phyloP scores from a whole-genome alignment of 2,113 vertebrate genomes.

The Thamnophis sirtalis region DNA sequence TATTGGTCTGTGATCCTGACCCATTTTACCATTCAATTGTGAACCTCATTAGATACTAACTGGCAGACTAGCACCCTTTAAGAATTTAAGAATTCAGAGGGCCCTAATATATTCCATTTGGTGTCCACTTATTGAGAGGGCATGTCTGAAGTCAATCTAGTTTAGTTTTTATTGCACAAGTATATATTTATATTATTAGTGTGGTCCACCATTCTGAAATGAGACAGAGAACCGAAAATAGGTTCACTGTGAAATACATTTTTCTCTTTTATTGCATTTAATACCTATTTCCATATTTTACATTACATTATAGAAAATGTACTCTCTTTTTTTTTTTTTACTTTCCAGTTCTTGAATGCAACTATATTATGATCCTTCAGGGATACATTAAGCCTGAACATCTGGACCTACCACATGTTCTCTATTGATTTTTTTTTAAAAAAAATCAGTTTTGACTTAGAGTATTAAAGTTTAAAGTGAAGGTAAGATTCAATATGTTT shows the following conservation, averaged over 20 bases:
- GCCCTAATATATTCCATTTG: not conserved
- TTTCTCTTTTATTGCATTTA: not conserved
- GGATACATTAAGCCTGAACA: slow-evolving; percentile 62
- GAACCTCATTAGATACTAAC: not conserved
- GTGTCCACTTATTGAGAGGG: not conserved
- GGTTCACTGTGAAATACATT: not conserved
- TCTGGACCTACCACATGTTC: slow-evolving; percentile 65
- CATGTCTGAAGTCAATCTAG: not conserved
- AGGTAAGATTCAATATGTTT: slow-evolving; percentile 17
- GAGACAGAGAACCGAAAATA: not conserved
- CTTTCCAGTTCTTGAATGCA: slow-evolving; percentile 55
- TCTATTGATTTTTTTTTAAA: slow-evolving; percentile 11
- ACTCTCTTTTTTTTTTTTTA: slow-evolving; percentile 22
- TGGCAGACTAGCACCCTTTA: not conserved
- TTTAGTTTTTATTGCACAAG: not conserved
- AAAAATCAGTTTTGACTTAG: slow-evolving; percentile 52
- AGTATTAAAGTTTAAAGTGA: slow-evolving; percentile 18
- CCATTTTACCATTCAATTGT: not conserved
- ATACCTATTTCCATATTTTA: slow-evolving; percentile 2
- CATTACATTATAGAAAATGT: slow-evolving; percentile 18
- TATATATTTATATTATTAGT: not conserved
- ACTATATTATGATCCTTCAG: slow-evolving; percentile 55
- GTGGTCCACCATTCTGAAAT: not conserved
- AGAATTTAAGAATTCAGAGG: not conserved
- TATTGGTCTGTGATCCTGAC: not conserved